These are phyloP conservation scores for Entelurus aequoreus DNA, from an alignment of 2,113 vertebrate genomes.

Conservation along the genomic window DNA sequence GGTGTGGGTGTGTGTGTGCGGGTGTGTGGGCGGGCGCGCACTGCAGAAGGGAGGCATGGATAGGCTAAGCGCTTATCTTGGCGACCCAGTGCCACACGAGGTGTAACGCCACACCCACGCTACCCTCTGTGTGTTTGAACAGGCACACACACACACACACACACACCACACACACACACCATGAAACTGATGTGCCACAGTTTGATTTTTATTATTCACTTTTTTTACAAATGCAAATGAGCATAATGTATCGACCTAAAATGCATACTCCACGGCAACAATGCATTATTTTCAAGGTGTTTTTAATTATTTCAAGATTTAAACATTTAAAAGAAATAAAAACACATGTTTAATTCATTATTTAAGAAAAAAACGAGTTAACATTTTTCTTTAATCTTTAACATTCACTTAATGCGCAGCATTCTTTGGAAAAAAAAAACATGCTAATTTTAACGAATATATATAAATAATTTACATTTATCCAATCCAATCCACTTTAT, in stretches of 20 bases:
- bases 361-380: too few relatives aligned
- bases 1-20: constrained; percentile 24
- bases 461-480: too few relatives aligned
- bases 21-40: constrained; percentile 57
- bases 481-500: too few relatives aligned
- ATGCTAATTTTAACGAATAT: too few relatives aligned
- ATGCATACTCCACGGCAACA: constrained; percentile 21
- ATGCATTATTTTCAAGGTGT: neutral
- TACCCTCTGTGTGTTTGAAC: constrained; percentile 74
- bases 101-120: constrained; percentile 77
- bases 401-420: too few relatives aligned
- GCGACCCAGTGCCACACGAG: constrained; percentile 77
- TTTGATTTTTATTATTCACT: constrained; percentile 64
- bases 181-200: constrained; percentile 61
- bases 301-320: constrained; percentile 3
- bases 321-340: neutral
- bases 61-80: constrained; percentile 76
- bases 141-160: constrained; percentile 54
- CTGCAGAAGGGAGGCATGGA: constrained; percentile 65
- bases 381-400: too few relatives aligned
- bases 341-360: too few relatives aligned
- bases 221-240: constrained; percentile 59
- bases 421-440: too few relatives aligned
- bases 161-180: constrained; percentile 39
- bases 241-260: constrained; percentile 26